These are phyloP conservation scores for Sterna hirundo DNA, from an alignment of 2,113 vertebrate genomes.

Conservation along the genomic window DNA sequence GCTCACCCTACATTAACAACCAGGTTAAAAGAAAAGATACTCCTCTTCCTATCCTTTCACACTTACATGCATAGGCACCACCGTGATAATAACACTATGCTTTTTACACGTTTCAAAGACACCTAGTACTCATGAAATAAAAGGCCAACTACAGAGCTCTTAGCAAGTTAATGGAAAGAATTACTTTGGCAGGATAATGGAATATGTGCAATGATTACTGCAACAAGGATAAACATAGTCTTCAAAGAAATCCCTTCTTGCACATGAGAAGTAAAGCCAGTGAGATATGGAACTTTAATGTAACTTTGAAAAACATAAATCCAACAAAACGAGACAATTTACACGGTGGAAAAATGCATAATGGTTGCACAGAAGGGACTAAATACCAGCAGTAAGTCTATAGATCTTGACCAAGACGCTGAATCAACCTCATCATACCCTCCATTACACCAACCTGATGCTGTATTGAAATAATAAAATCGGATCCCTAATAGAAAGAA, in stretches of 20 bases:
- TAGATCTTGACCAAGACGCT: accelerated
- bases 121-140: neutral
- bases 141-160: neutral
- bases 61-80: neutral
- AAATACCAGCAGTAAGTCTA: neutral
- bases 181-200: neutral
- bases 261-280: neutral
- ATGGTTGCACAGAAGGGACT: neutral
- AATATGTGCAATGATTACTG: neutral
- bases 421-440: neutral
- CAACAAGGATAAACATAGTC: neutral
- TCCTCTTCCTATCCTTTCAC: neutral
- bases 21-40: neutral
- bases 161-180: neutral
- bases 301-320: neutral
- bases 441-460: neutral
- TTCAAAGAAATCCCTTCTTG: neutral
- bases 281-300: accelerated
- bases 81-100: neutral
- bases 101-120: neutral
- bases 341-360: neutral
- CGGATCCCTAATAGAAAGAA: neutral
- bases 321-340: neutral
- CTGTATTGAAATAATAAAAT: neutral
- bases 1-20: neutral